Evolutionary conservation across 2,888 invertebrate genomes (phyloP).

Genomic region (Parnassius smintheus): DNA sequence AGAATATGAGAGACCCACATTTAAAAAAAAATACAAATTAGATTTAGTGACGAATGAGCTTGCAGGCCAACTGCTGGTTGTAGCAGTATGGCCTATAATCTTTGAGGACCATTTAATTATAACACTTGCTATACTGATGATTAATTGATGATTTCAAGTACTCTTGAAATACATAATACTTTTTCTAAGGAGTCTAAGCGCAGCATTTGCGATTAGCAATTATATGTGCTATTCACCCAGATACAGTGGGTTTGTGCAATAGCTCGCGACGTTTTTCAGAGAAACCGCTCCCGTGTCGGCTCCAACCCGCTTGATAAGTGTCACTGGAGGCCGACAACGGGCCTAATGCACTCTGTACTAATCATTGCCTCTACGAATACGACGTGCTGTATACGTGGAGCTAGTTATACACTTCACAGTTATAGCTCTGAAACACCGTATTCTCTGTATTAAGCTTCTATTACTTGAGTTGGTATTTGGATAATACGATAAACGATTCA

Average conservation of each 20-base stretch:
- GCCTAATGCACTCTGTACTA: slow-evolving; percentile 65
- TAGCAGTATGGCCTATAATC: too few species aligned
- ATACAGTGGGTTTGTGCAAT: slow-evolving; percentile 31
- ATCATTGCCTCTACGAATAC: slow-evolving; percentile 56
- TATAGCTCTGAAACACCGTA: slow-evolving; percentile 15
- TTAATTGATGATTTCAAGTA: too few species aligned
- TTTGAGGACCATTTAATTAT: too few species aligned
- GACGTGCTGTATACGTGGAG: slow-evolving; percentile 21
- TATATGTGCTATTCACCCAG: slow-evolving; percentile 37
- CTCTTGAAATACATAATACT: too few species aligned
- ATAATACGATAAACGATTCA: too few species aligned
- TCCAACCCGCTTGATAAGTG: slow-evolving; percentile 67
- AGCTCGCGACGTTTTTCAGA: slow-evolving; percentile 50
- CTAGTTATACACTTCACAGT: neutral
- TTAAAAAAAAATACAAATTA: too few species aligned
- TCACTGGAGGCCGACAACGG: slow-evolving; percentile 65
- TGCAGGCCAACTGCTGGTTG: too few species aligned
- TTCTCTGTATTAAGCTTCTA: slow-evolving; percentile 9
- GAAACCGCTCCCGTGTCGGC: slow-evolving; percentile 41
- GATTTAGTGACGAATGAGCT: too few species aligned
- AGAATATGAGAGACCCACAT: too few species aligned
- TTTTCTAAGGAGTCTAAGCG: too few species aligned
- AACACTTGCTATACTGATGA: too few species aligned
- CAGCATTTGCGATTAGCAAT: slow-evolving; percentile 19
- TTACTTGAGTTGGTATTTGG: too few species aligned